A percentile compares a stretch with the other conserved stretches of the same genome.
These are phyloP conservation scores for Pteria penguin DNA, from an alignment of 2,888 invertebrate species.

Conservation along the genomic window DNA sequence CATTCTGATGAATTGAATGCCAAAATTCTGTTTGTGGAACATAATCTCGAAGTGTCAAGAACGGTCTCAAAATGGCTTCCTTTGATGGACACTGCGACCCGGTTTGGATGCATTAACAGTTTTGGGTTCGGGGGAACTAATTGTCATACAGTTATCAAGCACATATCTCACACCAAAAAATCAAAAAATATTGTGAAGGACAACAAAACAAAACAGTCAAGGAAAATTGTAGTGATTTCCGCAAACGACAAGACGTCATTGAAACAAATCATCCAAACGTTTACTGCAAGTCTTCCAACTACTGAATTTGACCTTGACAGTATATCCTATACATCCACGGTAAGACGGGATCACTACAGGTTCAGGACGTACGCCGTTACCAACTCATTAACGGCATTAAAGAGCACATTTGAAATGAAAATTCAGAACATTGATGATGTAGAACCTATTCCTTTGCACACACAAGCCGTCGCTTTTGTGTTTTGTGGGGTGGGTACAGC, in stretches of 20 bases:
- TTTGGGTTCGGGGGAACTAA: constrained; percentile 69
- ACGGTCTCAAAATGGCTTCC: constrained; percentile 32
- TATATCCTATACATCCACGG: constrained; percentile 41
- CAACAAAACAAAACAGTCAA: neutral
- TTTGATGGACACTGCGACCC: neutral
- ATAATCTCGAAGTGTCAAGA: constrained; percentile 41
- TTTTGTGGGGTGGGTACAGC: constrained; percentile 63
- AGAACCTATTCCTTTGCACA: neutral
- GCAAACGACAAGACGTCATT: constrained; percentile 19
- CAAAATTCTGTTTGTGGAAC: constrained; percentile 46
- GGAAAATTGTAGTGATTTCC: constrained; percentile 4
- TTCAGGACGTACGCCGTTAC: neutral
- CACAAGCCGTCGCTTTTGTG: constrained; percentile 53
- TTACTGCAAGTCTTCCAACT: neutral
- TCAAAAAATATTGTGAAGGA: no score
- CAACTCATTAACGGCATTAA: neutral
- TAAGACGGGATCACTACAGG: constrained; percentile 35
- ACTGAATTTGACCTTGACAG: neutral
- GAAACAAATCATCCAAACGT: neutral
- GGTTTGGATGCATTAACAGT: constrained; percentile 52
- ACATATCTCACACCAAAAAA: neutral
- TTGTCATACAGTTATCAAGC: constrained; percentile 51
- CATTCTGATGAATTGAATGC: constrained; percentile 50
- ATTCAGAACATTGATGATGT: neutral
- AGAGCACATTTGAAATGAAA: neutral